Evolutionary conservation across 2,888 invertebrate species (phyloP).

Genomic region (Chydorus sphaericus): DNA sequence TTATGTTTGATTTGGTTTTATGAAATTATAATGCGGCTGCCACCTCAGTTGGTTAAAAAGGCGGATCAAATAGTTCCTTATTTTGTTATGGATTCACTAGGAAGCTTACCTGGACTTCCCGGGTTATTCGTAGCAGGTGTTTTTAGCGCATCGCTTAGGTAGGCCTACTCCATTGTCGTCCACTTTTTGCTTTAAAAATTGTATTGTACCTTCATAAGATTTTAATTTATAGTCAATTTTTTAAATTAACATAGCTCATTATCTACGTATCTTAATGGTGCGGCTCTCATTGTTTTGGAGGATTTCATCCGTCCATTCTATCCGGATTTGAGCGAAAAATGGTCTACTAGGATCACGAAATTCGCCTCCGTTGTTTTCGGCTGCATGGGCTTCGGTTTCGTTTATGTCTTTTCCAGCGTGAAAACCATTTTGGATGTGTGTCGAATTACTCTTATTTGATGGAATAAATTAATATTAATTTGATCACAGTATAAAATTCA

Average conservation of each 20-base stretch:
- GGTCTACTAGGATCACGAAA: conserved; percentile 41
- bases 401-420: conserved; percentile 75
- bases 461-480: too few species aligned
- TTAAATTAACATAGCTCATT: neutral
- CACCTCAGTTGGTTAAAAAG: too few species aligned
- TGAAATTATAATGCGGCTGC: neutral
- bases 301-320: conserved; percentile 56
- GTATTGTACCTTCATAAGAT: neutral
- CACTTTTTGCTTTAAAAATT: too few species aligned
- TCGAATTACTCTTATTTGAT: too few species aligned
- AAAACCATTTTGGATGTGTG: conserved; percentile 72
- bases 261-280: neutral
- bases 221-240: too few species aligned
- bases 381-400: conserved; percentile 55
- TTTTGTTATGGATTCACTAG: too few species aligned
- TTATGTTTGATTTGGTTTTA: neutral
- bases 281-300: conserved; percentile 41
- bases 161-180: too few species aligned
- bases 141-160: too few species aligned
- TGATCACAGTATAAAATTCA: too few species aligned
- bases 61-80: too few species aligned
- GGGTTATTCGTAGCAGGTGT: too few species aligned
- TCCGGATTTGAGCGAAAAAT: conserved; percentile 27
- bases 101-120: too few species aligned
- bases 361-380: conserved; percentile 57